Conservation (phyloP, 2,888 invertebrate genomes). For the Dasysyrphus albostriatus region DNA sequence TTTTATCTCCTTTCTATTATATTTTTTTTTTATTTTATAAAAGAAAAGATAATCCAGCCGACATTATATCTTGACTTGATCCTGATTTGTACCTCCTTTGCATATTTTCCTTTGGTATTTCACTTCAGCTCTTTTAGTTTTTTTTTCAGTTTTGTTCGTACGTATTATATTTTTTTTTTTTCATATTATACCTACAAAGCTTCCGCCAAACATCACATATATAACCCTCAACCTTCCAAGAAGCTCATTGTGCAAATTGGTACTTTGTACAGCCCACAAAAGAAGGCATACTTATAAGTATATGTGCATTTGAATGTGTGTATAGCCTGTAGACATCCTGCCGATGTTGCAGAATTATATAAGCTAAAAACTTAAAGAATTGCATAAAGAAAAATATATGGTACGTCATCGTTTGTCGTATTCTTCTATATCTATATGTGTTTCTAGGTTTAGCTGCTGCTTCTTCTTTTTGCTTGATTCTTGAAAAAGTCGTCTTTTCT, state of each 20-base stretch:
- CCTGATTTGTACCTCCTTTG: slow-evolving; percentile 72
- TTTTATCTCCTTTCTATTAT: not conserved
- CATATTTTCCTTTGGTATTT: slow-evolving; percentile 58
- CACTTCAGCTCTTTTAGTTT: slow-evolving; percentile 32
- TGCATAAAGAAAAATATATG: slow-evolving; percentile 56
- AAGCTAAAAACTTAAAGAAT: slow-evolving; percentile 37
- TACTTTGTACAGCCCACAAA: slow-evolving; percentile 71
- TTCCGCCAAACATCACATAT: slow-evolving; percentile 46
- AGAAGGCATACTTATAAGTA: not conserved
- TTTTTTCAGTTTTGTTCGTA: not conserved
- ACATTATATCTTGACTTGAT: slow-evolving; percentile 72
- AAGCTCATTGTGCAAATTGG: slow-evolving; percentile 75
- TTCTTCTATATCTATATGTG: not conserved
- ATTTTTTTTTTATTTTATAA: not conserved
- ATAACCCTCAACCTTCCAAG: slow-evolving; percentile 31
- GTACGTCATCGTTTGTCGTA: slow-evolving; percentile 19
- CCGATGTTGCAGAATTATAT: slow-evolving; percentile 70
- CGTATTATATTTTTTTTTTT: slow-evolving; percentile 9
- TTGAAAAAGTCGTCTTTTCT: slow-evolving; percentile 52
- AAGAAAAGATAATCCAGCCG: slow-evolving; percentile 54
- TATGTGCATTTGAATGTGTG: not conserved
- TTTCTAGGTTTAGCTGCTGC: not conserved
- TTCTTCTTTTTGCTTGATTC: slow-evolving; percentile 37
- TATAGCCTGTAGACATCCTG: slow-evolving; percentile 39
- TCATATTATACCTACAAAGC: slow-evolving; percentile 54